Conservation (phyloP, 2,113 vertebrate genomes). For the Eudyptes chrysolophus region DNA sequence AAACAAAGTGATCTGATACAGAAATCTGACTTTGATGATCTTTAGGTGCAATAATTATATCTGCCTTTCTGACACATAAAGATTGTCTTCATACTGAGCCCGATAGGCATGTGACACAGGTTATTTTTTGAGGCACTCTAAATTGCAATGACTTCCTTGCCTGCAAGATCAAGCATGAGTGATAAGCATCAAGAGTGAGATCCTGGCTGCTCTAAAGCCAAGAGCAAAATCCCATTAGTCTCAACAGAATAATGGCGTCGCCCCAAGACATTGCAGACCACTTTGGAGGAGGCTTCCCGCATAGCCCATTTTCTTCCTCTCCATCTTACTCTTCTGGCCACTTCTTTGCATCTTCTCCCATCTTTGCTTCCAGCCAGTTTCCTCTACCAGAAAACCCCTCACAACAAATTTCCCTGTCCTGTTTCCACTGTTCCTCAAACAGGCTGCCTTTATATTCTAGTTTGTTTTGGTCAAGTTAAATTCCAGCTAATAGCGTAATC, state of each 20-base stretch:
- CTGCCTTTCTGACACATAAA: background rate
- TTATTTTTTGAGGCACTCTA: background rate
- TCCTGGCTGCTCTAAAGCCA: background rate
- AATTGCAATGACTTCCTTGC: background rate
- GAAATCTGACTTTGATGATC: background rate
- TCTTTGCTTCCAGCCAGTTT: background rate
- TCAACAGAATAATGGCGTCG: background rate
- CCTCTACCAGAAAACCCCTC: background rate
- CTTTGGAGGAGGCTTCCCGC: background rate
- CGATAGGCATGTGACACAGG: background rate
- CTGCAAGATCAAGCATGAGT: background rate
- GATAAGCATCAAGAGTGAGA: background rate
- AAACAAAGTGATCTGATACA: slow-evolving; percentile 16
- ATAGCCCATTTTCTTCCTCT: background rate
- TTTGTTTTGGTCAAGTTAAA: background rate
- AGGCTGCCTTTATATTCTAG: background rate
- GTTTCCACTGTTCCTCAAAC: background rate
- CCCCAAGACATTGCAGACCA: background rate
- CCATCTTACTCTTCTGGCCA: background rate
- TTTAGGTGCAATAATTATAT: background rate
- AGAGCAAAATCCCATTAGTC: background rate
- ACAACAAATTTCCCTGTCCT: background rate
- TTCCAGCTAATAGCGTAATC: background rate
- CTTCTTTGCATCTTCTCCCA: background rate
- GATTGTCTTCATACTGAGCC: background rate